Evolutionary conservation across 1,140 invertebrate species (phyloP).

Genomic region (Antheraea mylitta): DNA sequence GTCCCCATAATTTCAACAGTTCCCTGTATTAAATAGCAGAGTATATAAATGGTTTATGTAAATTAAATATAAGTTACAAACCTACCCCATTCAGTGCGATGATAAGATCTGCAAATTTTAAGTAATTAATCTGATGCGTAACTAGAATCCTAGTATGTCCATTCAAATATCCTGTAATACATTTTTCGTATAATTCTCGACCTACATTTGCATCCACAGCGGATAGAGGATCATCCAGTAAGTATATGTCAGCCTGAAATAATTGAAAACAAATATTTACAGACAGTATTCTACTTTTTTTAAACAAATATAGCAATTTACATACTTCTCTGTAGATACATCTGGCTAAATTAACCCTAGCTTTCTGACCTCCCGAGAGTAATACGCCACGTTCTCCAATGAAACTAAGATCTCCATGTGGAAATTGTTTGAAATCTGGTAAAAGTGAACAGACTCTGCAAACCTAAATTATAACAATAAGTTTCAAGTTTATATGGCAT

Average conservation of each 20-base stretch:
- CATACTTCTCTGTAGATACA: slow-evolving; percentile 72
- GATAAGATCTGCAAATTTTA: slow-evolving; percentile 86
- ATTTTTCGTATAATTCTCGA: slow-evolving; percentile 86
- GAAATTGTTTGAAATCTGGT: slow-evolving; percentile 85
- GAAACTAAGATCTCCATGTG: slow-evolving; percentile 86
- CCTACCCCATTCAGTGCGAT: slow-evolving; percentile 86
- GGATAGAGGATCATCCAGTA: slow-evolving; percentile 86
- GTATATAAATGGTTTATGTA: neutral
- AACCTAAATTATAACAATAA: slow-evolving; percentile 64
- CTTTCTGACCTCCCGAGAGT: slow-evolving; percentile 89
- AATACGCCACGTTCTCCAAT: slow-evolving; percentile 90
- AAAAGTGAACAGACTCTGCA: slow-evolving; percentile 79
- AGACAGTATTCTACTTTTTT: too few relatives aligned
- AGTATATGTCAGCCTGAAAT: slow-evolving; percentile 78
- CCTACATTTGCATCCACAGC: slow-evolving; percentile 91
- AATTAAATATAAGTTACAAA: neutral
- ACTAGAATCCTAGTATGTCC: slow-evolving; percentile 88
- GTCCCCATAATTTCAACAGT: slow-evolving; percentile 72
- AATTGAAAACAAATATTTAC: slow-evolving; percentile 11
- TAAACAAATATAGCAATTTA: neutral
- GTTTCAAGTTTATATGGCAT: neutral
- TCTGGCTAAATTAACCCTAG: slow-evolving; percentile 80
- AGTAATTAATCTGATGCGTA: slow-evolving; percentile 91
- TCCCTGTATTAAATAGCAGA: slow-evolving; percentile 61
- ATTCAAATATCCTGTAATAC: slow-evolving; percentile 83